Base-by-base conservation (phyloP, 2,888 invertebrate species). In the Drosophila mimica region DNA sequence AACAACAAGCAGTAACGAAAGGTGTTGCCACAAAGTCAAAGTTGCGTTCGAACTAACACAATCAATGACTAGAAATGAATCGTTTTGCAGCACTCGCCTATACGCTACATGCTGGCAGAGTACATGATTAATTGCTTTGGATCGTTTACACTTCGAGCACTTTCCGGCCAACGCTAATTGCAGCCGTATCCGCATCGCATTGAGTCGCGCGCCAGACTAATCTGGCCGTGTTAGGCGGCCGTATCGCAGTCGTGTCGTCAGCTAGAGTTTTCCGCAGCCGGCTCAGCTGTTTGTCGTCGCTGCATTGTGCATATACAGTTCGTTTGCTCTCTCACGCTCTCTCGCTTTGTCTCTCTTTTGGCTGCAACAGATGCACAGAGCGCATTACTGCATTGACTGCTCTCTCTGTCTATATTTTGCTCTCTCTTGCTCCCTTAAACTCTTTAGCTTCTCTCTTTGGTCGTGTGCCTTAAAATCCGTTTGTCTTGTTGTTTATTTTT, bases 171-270 rank as follows among this genome's bases (percentile, higher is more conserved):
- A 68, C 63, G 49, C 48, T 59, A 59, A 65, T 48, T 68, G 64
- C 72, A 59, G 51, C 53, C 43, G 58, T 69, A 65, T 58, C 82
- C 75, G 85, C 82, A 71, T 54, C 70, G 82, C 80, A 69, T 76
- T 76, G 77, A 84, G 85, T 82, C 90, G 88, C 85, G 85, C 75
- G 77, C 74, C 73, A 80, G 80, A 85, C 85, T 85, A 80, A 82
- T 74, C 72, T 75, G 84, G 75, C 77, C 80, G 72, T 75, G 88
- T 48, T 63, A 40, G 31, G 57, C 62, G 52, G 28, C 53, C 61
- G 52, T 65, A 70, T 46, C 60, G 51, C 15, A 28, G 15, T 31
- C 64, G 49, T 20, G 40, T 20, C 52, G 53, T n/a, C 60, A 52
- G 20, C 15, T 46, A 46, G 43, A 84, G 63, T 75, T 70, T 60